Conservation (phyloP, 1,140 invertebrate genomes). For the Araneus ventricosus region DNA sequence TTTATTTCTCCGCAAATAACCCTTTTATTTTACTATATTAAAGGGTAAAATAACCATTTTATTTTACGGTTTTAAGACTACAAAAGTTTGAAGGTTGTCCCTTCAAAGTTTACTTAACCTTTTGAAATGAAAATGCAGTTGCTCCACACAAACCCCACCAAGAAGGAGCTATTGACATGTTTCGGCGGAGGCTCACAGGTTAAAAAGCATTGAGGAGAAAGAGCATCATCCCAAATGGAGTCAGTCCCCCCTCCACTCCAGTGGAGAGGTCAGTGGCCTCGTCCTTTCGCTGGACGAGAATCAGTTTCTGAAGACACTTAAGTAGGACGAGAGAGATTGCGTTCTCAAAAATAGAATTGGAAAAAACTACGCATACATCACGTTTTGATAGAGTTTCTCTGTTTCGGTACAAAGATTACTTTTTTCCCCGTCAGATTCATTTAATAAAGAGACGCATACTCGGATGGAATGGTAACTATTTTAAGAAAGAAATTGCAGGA, state of each 20-base stretch:
- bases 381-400: neutral
- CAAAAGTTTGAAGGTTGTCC: too few species aligned
- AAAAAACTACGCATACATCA: neutral
- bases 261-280: neutral
- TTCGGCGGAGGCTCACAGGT: neutral
- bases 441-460: neutral
- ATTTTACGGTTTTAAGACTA: too few species aligned
- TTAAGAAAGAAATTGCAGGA: neutral
- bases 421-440: neutral
- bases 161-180: neutral
- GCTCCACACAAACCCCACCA: neutral
- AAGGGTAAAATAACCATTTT: too few species aligned
- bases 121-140: neutral
- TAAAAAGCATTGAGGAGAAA: neutral
- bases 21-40: too few species aligned
- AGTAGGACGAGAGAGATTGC: conserved; percentile 20
- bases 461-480: neutral
- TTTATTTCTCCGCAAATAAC: too few species aligned
- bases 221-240: neutral
- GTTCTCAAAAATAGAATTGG: neutral
- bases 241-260: neutral
- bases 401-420: neutral
- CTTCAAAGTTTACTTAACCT: too few species aligned
- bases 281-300: conserved; percentile 24
- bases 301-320: neutral